Base-by-base conservation (phyloP, 2,797 vertebrate genomes). In the Manis javanica region DNA sequence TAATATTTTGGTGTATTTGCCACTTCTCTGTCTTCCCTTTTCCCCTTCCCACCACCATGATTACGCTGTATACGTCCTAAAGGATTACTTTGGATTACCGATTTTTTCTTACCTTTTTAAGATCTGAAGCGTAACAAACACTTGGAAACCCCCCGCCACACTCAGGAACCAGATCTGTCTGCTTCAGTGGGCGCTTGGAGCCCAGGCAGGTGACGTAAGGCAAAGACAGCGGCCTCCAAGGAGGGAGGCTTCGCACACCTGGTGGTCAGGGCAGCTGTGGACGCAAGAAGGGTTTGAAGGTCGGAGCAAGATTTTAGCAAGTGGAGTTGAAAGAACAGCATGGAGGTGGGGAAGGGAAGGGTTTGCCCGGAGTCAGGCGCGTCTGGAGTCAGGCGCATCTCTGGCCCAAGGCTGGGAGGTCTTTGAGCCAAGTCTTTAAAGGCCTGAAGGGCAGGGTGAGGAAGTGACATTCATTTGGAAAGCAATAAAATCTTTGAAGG, bases 321-420 rank as follows among this genome's bases (percentile, higher is more conserved):
- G 29, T 71, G 46, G 29, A 51, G 72, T n/a, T 51, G 37, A 4
- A 29, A 61, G 79, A 23, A 12, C 37, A 61, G 78, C 7, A 0
- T 6, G 16, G 59, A 46, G 31, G 12, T 21, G 29, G 18, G 39
- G 26, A 18, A 59, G 78, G 55, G 34, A 18, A 18, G 37, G 64
- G 29, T 34, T 29, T 42, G 26, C 24, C 34, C 1, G 7, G 55
- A 59, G 34, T 16, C 4, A 79, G 16, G 37, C 12, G 77, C 39
- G 13, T n/a, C 34, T 34, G 7, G 55, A 59, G 34, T 16, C 4
- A 79, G 16, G 37, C 6, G 77, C 39, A 7, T n/a, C n/a, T 78
- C 75, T 24, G 64, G 51, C 0, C 2, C 1, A 8, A 13, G 4
- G 8, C 26, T 6, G 14, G 0, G 39, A 13, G 16, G 37, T 11